A percentile compares a stretch with the other conserved stretches of the same genome.
These are phyloP conservation scores for Eciton burchellii DNA, from an alignment of 1,140 invertebrate species.

Conservation along the genomic window DNA sequence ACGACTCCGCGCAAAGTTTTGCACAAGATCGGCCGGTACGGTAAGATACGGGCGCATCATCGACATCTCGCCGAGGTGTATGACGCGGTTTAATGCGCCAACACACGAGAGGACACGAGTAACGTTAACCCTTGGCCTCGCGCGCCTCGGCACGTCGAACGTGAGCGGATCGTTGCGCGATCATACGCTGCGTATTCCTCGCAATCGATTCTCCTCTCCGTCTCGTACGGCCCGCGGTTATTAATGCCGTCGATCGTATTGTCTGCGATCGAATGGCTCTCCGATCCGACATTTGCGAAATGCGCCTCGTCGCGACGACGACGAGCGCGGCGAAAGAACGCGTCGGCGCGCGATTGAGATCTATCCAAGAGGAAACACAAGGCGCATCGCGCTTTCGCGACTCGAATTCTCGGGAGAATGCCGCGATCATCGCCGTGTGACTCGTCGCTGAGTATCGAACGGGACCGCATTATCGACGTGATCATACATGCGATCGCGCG, in stretches of 20 bases:
- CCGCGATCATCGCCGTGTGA: slow-evolving; percentile 60
- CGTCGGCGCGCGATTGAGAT: slow-evolving; percentile 3
- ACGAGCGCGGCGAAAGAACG: no score
- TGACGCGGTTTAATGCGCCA: slow-evolving; percentile 4
- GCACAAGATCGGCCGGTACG: slow-evolving; percentile 47
- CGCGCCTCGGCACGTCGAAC: not conserved
- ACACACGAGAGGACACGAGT: not conserved
- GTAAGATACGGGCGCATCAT: slow-evolving; percentile 11
- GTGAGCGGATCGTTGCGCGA: slow-evolving; percentile 1
- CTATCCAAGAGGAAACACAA: slow-evolving; percentile 20
- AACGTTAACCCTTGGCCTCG: not conserved
- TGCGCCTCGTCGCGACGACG: not conserved
- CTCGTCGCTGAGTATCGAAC: slow-evolving; percentile 66
- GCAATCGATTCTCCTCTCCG: not conserved
- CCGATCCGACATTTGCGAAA: not conserved
- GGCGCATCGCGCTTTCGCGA: not conserved
- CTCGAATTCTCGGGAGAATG: slow-evolving; percentile 60
- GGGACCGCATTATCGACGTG: slow-evolving; percentile 64
- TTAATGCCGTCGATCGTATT: not conserved
- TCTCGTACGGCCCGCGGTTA: not conserved
- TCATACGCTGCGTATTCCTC: not conserved
- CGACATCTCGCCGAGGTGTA: not conserved
- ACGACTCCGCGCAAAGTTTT: slow-evolving; percentile 71
- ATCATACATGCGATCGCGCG: slow-evolving; percentile 19
- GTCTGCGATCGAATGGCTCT: not conserved